These are phyloP conservation scores for Leptinotarsa lineolata DNA, from an alignment of 1,140 invertebrate species.

Conservation along the genomic window DNA sequence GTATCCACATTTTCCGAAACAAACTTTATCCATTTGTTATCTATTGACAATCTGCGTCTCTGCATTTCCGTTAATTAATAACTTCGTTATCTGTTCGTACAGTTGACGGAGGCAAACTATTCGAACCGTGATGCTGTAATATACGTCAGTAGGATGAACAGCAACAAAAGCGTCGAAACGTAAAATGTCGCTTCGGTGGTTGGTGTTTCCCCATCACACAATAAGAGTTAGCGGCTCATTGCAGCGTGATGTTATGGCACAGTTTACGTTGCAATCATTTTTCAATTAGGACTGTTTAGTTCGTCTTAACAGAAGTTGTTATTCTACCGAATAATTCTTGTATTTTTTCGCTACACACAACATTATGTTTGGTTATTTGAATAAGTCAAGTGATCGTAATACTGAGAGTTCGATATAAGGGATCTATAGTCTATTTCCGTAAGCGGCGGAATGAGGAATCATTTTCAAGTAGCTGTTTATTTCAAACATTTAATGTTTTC, in stretches of 20 bases:
- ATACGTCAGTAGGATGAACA: conserved; percentile 1
- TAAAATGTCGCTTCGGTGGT: not conserved
- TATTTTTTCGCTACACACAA: too few relatives aligned
- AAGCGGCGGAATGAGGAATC: too few relatives aligned
- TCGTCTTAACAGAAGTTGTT: too few relatives aligned
- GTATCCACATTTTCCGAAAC: too few relatives aligned
- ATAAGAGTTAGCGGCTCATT: not conserved
- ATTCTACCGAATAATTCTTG: too few relatives aligned
- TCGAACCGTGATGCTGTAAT: not conserved
- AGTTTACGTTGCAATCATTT: not conserved
- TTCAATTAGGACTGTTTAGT: not conserved
- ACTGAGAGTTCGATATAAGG: too few relatives aligned
- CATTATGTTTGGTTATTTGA: too few relatives aligned
- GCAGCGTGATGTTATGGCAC: not conserved
- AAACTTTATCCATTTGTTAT: too few relatives aligned
- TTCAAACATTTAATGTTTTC: too few relatives aligned
- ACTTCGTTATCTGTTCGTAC: conserved; percentile 8
- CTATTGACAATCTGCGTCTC: not conserved
- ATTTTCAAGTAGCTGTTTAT: too few relatives aligned
- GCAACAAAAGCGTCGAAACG: not conserved
- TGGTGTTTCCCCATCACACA: not conserved
- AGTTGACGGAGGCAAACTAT: conserved; percentile 4
- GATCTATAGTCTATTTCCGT: too few relatives aligned
- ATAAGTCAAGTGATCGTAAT: too few relatives aligned
- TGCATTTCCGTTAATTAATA: conserved; percentile 1